These are phyloP conservation scores for Oryctes rhinoceros DNA, from an alignment of 1,140 invertebrate genomes.

Conservation along the genomic window DNA sequence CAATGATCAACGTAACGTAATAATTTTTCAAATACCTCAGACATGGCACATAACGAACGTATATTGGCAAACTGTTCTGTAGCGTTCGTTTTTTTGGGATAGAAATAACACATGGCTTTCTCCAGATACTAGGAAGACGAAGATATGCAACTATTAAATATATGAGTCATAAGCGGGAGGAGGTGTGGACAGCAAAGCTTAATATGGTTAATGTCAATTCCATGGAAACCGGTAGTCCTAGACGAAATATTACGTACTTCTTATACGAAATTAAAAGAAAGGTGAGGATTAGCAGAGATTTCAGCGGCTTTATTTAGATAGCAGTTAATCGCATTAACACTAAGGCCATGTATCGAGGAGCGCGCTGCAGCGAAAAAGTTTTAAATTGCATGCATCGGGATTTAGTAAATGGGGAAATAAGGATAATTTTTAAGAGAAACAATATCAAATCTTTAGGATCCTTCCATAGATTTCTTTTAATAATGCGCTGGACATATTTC, in stretches of 20 bases:
- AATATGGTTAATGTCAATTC: background rate
- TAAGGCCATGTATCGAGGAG: no score
- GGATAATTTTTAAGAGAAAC: no score
- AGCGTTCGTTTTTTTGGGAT: background rate
- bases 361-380: no score
- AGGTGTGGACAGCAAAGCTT: background rate
- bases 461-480: no score
- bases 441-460: no score
- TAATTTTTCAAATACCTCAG: no score
- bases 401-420: no score
- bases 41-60: background rate
- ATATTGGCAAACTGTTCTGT: background rate
- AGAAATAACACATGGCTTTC: background rate
- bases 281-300: background rate
- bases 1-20: no score
- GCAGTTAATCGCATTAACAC: no score
- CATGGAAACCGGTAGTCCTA: background rate
- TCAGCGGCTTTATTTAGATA: no score
- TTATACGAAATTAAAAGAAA: background rate
- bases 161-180: background rate
- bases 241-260: background rate
- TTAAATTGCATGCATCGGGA: no score
- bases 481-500: no score
- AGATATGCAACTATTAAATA: background rate
- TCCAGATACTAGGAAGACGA: background rate